Conservation (phyloP, 2,113 vertebrate genomes). For the Zosterops hypoxanthus region DNA sequence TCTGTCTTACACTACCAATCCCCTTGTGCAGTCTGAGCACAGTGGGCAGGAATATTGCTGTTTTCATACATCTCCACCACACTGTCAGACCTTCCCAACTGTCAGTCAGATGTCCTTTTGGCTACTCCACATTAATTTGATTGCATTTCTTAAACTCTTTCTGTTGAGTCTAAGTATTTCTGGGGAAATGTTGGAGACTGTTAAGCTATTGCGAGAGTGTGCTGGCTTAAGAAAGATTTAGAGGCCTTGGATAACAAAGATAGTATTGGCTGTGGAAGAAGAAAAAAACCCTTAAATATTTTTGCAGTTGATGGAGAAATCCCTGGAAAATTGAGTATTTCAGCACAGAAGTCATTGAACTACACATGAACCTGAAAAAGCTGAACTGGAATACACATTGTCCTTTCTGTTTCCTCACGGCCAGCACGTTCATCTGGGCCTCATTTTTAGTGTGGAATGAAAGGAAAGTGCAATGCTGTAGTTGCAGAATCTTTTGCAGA, state of each 20-base stretch:
- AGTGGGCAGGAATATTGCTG: background rate
- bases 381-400: background rate
- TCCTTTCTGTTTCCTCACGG: background rate
- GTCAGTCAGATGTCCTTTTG: background rate
- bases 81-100: background rate
- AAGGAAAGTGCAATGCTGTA: background rate
- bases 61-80: background rate
- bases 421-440: background rate
- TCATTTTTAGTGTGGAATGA: background rate
- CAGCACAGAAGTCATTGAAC: background rate
- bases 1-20: background rate
- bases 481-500: background rate
- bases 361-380: background rate
- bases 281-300: background rate
- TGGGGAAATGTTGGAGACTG: background rate
- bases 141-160: background rate
- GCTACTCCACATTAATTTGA: background rate
- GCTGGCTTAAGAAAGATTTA: constrained; percentile 24
- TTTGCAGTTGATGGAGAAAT: background rate
- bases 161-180: background rate
- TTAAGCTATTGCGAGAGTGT: background rate
- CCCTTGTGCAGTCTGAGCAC: background rate
- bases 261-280: background rate
- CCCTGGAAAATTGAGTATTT: constrained; percentile 2
- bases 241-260: background rate